Percentiles rank a stretch among this genome's conserved stretches.
Conservation (phyloP, 1,140 invertebrate species). For the Tyrophagus putrescentiae region DNA sequence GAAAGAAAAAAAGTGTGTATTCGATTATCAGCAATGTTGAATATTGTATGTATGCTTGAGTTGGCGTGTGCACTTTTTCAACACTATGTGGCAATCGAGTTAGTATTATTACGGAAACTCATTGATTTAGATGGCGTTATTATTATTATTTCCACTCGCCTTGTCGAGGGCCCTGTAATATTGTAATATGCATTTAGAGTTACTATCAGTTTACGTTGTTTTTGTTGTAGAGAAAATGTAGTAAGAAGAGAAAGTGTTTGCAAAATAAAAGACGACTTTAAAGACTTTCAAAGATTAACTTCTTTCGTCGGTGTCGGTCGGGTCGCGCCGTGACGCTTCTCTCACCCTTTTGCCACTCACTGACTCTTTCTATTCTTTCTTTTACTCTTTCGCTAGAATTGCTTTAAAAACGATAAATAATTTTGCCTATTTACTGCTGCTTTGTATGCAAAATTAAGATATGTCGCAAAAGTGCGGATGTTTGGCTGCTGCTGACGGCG, state of each 20-base stretch:
- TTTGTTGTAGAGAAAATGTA: neutral
- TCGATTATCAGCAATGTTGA: too few species aligned
- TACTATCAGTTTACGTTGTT: conserved; percentile 1
- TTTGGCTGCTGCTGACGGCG: neutral
- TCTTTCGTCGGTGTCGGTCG: neutral
- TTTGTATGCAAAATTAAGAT: neutral
- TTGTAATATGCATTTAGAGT: too few species aligned
- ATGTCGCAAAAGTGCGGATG: neutral
- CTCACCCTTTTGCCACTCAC: neutral
- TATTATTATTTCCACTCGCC: too few species aligned
- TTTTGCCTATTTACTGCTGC: neutral
- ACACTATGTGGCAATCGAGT: too few species aligned
- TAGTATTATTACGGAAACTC: too few species aligned
- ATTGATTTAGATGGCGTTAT: too few species aligned
- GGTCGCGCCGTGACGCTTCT: neutral
- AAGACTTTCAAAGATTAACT: conserved; percentile 1
- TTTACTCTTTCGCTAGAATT: conserved; percentile 1
- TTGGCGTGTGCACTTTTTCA: too few species aligned
- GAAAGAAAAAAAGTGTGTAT: too few species aligned
- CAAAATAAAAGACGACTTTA: neutral
- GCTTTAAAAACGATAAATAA: neutral
- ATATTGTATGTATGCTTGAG: too few species aligned
- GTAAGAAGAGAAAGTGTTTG: neutral
- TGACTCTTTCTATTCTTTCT: neutral
- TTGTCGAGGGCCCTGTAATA: too few species aligned